These are phyloP conservation scores for Xestia ashworthii DNA, from an alignment of 2,888 invertebrate species.

Conservation along the genomic window DNA sequence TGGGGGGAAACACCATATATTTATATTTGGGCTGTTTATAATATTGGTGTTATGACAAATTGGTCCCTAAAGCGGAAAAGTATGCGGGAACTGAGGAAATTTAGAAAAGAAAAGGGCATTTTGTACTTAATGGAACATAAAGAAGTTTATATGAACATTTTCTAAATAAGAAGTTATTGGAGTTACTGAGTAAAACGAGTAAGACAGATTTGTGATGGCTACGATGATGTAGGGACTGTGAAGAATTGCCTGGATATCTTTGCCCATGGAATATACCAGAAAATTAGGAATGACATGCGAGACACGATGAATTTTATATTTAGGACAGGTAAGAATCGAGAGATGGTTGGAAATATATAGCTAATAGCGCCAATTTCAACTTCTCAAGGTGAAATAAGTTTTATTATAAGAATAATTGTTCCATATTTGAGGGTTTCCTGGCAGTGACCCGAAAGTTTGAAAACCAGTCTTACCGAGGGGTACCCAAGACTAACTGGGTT, in stretches of 20 bases:
- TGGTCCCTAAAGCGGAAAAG: conserved; percentile 41
- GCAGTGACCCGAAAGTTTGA: too few relatives aligned
- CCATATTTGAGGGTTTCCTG: too few relatives aligned
- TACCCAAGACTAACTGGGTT: too few relatives aligned
- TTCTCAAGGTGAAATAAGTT: neutral
- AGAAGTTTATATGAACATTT: neutral
- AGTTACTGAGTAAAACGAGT: neutral
- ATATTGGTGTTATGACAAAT: conserved; percentile 61
- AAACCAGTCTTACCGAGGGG: too few relatives aligned
- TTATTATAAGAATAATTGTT: neutral
- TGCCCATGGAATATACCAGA: neutral
- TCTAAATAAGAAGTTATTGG: neutral
- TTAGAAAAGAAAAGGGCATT: conserved; percentile 14
- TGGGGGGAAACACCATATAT: conserved; percentile 49
- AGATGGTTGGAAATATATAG: neutral
- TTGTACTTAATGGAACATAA: conserved; percentile 12
- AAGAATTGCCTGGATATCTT: neutral
- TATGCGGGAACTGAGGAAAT: conserved; percentile 17
- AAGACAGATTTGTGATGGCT: neutral
- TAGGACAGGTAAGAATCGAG: too few relatives aligned
- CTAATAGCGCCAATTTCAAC: neutral
- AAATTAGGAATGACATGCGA: too few relatives aligned
- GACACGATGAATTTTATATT: too few relatives aligned
- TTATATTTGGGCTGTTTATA: conserved; percentile 61
- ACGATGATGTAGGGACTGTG: neutral